Evolutionary conservation across 2,888 invertebrate genomes (phyloP), one percentile per base, ranked within the genome.

Genomic region (Autographa pulchrina): DNA sequence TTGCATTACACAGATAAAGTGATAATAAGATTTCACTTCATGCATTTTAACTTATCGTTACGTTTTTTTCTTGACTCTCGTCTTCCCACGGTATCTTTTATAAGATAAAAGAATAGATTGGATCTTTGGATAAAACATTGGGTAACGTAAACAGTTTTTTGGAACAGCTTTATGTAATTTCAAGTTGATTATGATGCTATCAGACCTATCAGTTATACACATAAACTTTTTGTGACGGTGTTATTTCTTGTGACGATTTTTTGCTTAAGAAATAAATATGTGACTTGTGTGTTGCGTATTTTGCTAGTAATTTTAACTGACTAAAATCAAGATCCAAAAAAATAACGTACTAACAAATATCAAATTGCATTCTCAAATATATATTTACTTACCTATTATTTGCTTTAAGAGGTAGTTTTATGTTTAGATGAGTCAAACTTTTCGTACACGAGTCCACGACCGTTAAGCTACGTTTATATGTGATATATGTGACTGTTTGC

Each of bases 11-110:
- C 68, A 67, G 82, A 85, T 84, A 85, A 85, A 56, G 54, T 78
- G 83, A 85, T 85, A 85, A 86, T 78, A 81, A 82, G 71, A 75
- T 81, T 82, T 80, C 74, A 71, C 75, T 62, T 75, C 75, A 62
- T 70, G 56, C 62, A 70, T 83, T 80, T 80, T 75, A 80, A 79
- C 80, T 84, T 87, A 86, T 85, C 85, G 65, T 56, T 65, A 75
- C 64, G 25, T 72, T 81, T 74, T 82, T 74, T 74, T 68, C 74
- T 74, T 59, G 65, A 77, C 73, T 73, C 77, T 66, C 67, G 64
- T 72, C 81, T 89, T 90, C 90, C 82, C 90, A 90, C 89, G 88
- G 69, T 82, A 75, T 80, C 80, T 77, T 71, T 70, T 74, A 68
- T 64, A 56, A 65, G 72, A 77, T 77, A 77, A 60, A 63, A 83